A percentile compares a stretch with the other conserved stretches of the same genome.
Evolutionary conservation across 1,140 invertebrate genomes (phyloP).

Genomic region (Leptinotarsa defecta): DNA sequence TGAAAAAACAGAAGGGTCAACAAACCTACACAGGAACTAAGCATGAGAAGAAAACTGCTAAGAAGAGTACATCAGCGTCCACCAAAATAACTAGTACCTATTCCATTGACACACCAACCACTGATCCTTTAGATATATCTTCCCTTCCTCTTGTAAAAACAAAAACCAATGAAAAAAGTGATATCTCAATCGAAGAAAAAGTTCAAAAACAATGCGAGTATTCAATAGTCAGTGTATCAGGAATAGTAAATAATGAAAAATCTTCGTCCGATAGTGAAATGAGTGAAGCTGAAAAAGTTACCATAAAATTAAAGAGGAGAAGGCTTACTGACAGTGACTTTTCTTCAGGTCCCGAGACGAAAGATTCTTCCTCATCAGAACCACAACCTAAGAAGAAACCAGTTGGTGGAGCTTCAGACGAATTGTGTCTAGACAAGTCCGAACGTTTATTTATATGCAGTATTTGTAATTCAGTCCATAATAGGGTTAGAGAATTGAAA

Average conservation of each 20-base stretch:
- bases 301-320: not conserved
- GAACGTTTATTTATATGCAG: slow-evolving; percentile 23
- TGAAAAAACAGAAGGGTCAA: not conserved
- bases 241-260: too few relatives aligned
- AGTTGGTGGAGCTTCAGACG: not conserved
- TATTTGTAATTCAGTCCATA: slow-evolving; percentile 29
- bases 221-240: too few relatives aligned
- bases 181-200: too few relatives aligned
- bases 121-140: not conserved
- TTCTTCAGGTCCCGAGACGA: not conserved
- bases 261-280: too few relatives aligned
- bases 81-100: not conserved
- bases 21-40: not conserved
- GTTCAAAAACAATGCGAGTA: too few relatives aligned
- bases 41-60: not conserved
- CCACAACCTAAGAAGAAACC: not conserved
- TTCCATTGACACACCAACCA: too few relatives aligned
- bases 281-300: not conserved
- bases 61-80: not conserved
- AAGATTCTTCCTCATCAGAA: not conserved
- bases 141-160: not conserved
- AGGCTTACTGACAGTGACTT: slow-evolving; percentile 1
- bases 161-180: too few relatives aligned
- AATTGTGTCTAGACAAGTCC: not conserved
- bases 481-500: slow-evolving; percentile 33